Evolutionary conservation across 2,797 vertebrate species (phyloP).

Genomic region (Eutrigla gurnardus): DNA sequence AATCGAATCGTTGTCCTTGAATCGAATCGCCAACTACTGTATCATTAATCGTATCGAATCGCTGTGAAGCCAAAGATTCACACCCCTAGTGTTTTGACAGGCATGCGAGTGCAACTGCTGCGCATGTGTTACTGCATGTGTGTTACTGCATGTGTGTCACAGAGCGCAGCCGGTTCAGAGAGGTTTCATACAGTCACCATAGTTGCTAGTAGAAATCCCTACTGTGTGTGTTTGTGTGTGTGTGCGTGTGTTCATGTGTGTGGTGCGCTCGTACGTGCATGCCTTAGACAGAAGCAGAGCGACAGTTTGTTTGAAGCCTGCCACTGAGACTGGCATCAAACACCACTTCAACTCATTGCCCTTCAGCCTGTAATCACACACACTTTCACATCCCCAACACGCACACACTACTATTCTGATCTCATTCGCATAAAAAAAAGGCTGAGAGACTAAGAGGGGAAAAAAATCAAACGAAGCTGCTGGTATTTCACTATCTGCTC

Average conservation of each 20-base stretch:
- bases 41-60: too few species aligned
- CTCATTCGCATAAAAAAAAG: conserved; percentile 16
- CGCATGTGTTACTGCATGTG: too few species aligned
- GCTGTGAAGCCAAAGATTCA: too few species aligned
- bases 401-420: conserved; percentile 27
- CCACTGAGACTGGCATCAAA: conserved; percentile 69
- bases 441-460: not conserved
- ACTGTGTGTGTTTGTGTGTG: conserved; percentile 4
- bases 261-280: not conserved
- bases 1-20: too few species aligned
- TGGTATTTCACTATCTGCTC: conserved; percentile 30
- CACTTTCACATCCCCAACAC: conserved; percentile 9
- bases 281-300: conserved; percentile 47
- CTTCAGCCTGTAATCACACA: conserved; percentile 51
- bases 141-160: conserved; percentile 6
- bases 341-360: conserved; percentile 53
- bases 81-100: not conserved
- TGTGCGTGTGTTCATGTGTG: not conserved
- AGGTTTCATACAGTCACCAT: conserved; percentile 17
- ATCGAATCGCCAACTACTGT: too few species aligned
- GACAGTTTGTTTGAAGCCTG: conserved; percentile 67
- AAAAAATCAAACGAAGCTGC: conserved; percentile 22
- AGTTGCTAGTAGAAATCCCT: conserved; percentile 30
- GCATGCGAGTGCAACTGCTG: not conserved
- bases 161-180: not conserved